Evolutionary conservation across 2,797 vertebrate species (phyloP).

Genomic region (Antrozous pallidus): DNA sequence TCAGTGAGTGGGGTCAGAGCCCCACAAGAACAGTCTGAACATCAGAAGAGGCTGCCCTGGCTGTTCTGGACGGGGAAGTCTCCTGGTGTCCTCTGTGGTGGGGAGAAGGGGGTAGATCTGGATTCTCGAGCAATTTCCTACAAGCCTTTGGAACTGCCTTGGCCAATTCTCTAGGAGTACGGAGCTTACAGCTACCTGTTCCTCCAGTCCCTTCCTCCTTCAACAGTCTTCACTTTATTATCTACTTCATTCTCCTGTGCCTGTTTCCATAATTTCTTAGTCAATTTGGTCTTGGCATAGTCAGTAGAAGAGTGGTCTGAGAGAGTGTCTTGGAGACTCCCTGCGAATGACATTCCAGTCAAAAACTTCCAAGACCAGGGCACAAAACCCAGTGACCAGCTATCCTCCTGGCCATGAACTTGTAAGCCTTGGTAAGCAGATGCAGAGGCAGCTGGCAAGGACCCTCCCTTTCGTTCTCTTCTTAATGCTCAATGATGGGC

Average conservation of each 20-base stretch:
- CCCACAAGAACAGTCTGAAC: not conserved
- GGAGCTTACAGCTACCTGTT: not conserved
- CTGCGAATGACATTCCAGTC: not conserved
- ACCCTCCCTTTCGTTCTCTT: not conserved
- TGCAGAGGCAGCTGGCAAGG: not conserved
- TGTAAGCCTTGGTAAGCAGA: not conserved
- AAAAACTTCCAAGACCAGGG: not conserved
- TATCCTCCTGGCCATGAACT: not conserved
- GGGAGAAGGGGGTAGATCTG: not conserved
- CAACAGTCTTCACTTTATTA: not conserved
- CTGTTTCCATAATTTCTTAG: not conserved
- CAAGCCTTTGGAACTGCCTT: not conserved
- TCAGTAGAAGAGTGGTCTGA: not conserved
- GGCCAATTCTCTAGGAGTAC: not conserved
- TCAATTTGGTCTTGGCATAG: not conserved
- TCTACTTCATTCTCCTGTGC: not conserved
- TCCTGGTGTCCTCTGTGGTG: not conserved
- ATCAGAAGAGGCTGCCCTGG: not conserved
- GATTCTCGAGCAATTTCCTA: not conserved
- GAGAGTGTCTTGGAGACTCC: not conserved
- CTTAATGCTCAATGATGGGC: accelerated
- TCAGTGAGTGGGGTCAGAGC: not conserved
- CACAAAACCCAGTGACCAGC: not conserved
- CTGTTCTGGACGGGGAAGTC: not conserved
- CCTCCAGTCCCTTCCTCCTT: not conserved